Percentiles rank a stretch among this genome's conserved stretches.
These are phyloP conservation scores for Oreochromis aureus DNA, from an alignment of 2,113 vertebrate species.

Conservation along the genomic window DNA sequence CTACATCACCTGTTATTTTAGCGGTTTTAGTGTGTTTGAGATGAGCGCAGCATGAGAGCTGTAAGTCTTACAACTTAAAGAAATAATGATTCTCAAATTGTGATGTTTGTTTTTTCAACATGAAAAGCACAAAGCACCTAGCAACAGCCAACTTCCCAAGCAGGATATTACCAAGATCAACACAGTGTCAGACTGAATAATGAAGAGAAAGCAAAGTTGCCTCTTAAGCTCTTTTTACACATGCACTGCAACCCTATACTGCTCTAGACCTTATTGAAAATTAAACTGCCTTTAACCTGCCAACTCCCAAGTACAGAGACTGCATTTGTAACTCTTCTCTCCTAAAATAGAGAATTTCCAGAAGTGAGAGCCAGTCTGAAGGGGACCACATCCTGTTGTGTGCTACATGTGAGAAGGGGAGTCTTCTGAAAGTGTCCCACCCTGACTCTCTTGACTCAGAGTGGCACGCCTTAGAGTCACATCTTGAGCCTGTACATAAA, in stretches of 20 bases:
- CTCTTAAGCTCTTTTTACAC: background rate
- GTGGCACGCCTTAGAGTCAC: background rate
- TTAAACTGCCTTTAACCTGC: background rate
- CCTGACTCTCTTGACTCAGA: background rate
- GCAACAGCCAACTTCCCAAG: background rate
- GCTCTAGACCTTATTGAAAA: background rate
- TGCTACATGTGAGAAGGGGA: background rate
- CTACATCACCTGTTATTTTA: background rate
- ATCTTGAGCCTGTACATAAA: background rate
- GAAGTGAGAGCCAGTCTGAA: background rate
- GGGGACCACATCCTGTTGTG: background rate
- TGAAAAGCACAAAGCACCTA: background rate
- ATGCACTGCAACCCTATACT: background rate
- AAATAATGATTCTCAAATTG: background rate
- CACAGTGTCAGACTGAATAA: background rate
- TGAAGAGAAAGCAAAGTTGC: background rate
- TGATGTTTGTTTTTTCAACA: background rate
- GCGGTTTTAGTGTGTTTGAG: background rate
- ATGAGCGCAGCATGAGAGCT: background rate
- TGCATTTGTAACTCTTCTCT: background rate
- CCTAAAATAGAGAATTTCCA: background rate
- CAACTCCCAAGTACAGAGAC: background rate
- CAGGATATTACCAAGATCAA: background rate
- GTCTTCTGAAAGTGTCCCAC: background rate
- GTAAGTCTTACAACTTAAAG: background rate